Evolutionary conservation across 2,113 vertebrate genomes (phyloP), one percentile per base, ranked within the genome.

Genomic region (Carollia perspicillata): DNA sequence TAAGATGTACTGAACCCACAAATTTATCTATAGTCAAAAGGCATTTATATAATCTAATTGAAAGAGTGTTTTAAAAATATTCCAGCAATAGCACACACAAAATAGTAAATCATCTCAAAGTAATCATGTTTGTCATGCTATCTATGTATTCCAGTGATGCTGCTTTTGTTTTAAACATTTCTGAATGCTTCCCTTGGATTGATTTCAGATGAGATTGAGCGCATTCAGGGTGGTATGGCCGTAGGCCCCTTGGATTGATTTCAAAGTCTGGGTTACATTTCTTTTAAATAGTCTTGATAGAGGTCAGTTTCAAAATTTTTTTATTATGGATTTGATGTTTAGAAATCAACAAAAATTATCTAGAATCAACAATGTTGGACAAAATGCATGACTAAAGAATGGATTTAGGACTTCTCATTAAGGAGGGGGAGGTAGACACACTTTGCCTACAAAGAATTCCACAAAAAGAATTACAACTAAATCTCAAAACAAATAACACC

Each of bases 311-410:
- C 42, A 68, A 96, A 90, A 92, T 66, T 95, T 9, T 94, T 87
- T 96, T 89, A 80, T 20, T 12, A 18, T 44, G 42, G 37, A 86
- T 96, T 79, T 90, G 23, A 90, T 87, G 94, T 94, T 96, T 89
- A 79, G 33, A 94, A 97, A 90, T 93, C 42, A 92, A 68, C 10
- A 87, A 92, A 89, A 92, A 26, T 72, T 74, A 81, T 44, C 42
- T 94, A 90, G 26, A 90, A 85, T 94, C 49, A 60, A 68, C 35
- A 92, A 72, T 68, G 20, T 22, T 79, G 13, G 35, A 35, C 63
- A 93, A 84, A 84, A 95, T 74, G 17, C 35, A 66, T 60, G 47
- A 93, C 20, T 86, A 83, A 86, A 93, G 28, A 66, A 91, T 3
- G 58, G 89, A 68, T 74, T 55, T 55, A 55, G 53, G 53, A 55